Evolutionary conservation across 2,797 vertebrate genomes (phyloP).

Genomic region (Paedocypris micromegethes): DNA sequence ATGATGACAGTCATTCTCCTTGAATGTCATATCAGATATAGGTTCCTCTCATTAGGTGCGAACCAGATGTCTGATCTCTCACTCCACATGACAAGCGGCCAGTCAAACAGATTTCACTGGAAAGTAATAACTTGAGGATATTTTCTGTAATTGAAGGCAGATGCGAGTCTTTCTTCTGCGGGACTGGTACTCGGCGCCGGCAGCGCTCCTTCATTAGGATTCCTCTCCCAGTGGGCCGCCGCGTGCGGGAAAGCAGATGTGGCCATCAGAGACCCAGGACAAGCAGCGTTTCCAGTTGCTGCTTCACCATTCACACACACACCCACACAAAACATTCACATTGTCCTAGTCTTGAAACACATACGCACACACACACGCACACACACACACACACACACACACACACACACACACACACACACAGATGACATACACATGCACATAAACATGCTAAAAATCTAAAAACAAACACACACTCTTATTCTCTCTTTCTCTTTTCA

Average conservation of each 20-base stretch:
- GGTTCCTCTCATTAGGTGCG: constrained; percentile 15
- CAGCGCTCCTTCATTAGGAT: constrained; percentile 72
- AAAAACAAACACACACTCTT: no score
- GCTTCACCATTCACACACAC: constrained; percentile 14
- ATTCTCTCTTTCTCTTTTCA: no score
- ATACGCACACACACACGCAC: neutral
- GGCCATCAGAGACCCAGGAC: constrained; percentile 55
- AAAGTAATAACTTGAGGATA: constrained; percentile 2
- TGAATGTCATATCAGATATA: constrained; percentile 11
- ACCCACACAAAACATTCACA: constrained; percentile 33
- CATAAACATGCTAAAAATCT: no score
- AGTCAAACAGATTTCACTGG: constrained; percentile 5
- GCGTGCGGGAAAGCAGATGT: constrained; percentile 73
- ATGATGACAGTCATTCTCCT: neutral
- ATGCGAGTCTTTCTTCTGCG: no score
- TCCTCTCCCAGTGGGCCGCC: constrained; percentile 65
- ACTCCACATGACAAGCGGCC: constrained; percentile 20
- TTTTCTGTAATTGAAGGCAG: constrained; percentile 16
- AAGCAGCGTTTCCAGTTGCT: constrained; percentile 42
- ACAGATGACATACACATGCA: no score
- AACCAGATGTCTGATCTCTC: constrained; percentile 5
- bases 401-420: neutral
- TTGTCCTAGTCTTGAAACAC: constrained; percentile 53
- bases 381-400: no score
- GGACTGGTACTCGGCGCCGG: constrained; percentile 48